Conservation (phyloP, 1,140 invertebrate genomes). For the Ruditapes philippinarum region DNA sequence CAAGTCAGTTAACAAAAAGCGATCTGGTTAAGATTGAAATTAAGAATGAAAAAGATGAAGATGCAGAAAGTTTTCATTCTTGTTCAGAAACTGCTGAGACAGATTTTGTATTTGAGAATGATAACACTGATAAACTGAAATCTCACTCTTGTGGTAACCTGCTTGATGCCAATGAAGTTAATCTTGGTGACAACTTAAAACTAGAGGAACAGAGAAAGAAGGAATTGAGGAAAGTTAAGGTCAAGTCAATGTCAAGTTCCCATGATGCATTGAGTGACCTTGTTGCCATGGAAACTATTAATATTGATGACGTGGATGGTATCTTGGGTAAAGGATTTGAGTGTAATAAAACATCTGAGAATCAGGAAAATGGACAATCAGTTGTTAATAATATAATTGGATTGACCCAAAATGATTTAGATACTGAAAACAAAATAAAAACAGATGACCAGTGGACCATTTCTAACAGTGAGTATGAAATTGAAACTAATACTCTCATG, state of each 20-base stretch:
- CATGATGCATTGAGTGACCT: constrained; percentile 53
- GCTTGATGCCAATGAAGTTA: not conserved
- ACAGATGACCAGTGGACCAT: not conserved
- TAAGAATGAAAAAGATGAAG: constrained; percentile 2
- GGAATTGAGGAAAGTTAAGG: constrained; percentile 52
- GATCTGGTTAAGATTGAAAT: not conserved
- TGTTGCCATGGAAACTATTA: constrained; percentile 38
- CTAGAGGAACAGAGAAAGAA: constrained; percentile 35
- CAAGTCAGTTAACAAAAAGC: not conserved
- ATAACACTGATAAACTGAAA: not conserved
- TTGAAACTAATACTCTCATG: not conserved
- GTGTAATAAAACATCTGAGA: not conserved
- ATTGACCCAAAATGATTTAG: not conserved
- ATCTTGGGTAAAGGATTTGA: not conserved
- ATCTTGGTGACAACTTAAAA: not conserved
- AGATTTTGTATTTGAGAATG: not conserved
- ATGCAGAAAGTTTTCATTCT: constrained; percentile 18
- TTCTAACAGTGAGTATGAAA: not conserved
- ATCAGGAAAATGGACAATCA: not conserved
- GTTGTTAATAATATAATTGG: not conserved
- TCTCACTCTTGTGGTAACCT: constrained; percentile 43
- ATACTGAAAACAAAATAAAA: not conserved
- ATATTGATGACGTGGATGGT: constrained; percentile 20
- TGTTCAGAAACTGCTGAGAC: not conserved
- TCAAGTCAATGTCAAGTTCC: constrained; percentile 66